Conservation (phyloP, 2,797 vertebrate genomes). For the Graptemys geographica region DNA sequence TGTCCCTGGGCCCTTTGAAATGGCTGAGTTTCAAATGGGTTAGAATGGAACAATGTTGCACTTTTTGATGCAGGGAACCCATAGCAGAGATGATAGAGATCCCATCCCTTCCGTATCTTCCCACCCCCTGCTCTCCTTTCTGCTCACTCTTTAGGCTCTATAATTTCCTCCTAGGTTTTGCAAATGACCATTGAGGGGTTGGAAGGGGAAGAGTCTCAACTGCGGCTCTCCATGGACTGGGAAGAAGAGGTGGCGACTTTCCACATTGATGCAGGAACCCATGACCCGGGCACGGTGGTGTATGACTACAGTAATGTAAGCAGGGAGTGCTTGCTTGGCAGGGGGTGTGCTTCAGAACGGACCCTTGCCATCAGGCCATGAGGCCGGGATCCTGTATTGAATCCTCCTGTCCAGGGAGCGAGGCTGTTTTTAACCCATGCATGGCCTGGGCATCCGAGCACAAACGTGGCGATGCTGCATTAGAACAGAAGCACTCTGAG, state of each 20-base stretch:
- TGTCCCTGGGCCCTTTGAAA: not conserved
- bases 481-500: not conserved
- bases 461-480: not conserved
- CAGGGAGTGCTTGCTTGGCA: not conserved
- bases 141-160: not conserved
- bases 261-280: slow-evolving; percentile 54
- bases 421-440: not conserved
- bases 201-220: not conserved
- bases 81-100: not conserved
- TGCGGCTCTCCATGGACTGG: slow-evolving; percentile 30
- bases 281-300: slow-evolving; percentile 58
- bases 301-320: slow-evolving; percentile 77
- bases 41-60: not conserved
- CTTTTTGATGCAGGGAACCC: not conserved
- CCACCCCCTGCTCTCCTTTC: not conserved
- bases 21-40: not conserved
- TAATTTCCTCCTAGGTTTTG: slow-evolving; percentile 67
- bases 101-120: not conserved
- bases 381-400: not conserved
- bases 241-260: slow-evolving; percentile 71
- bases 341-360: not conserved
- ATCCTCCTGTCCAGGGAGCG: not conserved
- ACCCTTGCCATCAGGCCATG: not conserved
- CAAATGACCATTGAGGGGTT: slow-evolving; percentile 58
- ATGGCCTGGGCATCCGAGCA: not conserved